Evolutionary conservation across 2,888 invertebrate species (phyloP), one percentile per base, ranked within the genome.

Genomic region (Eugnorisma glareosa): DNA sequence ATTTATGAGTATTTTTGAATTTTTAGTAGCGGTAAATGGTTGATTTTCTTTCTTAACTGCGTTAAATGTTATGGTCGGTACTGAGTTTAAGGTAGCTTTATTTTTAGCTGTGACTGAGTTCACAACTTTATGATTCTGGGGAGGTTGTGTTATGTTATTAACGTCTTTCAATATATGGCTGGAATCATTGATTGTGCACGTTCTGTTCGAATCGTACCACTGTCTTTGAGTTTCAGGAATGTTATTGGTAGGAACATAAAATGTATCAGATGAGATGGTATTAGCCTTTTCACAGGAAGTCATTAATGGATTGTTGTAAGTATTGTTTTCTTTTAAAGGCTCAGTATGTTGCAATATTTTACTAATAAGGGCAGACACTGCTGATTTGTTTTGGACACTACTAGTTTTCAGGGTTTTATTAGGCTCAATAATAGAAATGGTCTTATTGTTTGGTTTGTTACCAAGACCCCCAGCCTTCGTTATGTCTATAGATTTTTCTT

Each of bases 11-110:
- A n/a, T 4, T 37, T 10, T 67, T 37, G 40, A 21, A 43, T 78
- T 79, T 43, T 84, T 75, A 73, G 75, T 73, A 67, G 68, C 28
- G 8, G 64, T 69, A 15, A 28, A 51, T 61, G 28, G 2, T 40
- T 40, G 57, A 0, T 31, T 74, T n/a, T 31, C 37, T 48, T 64
- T 71, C 37, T 67, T 43, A 28, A 28, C 10, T 40, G 48, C 18
- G 5, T 43, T n/a, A n/a, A 24, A 35, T 57, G 10, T 37, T 48
- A 43, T 66, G 31, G 7, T 40, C 68, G 67, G 69, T 15, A 15
- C 15, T 45, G n/a, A 13, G 24, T 68, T 71, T 1, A 18, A 28
- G 51, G 24, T 40, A 0, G 8, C 13, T 35, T 45, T 13, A 11
- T 54, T 75, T 40, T 64, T 68, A 31, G 18, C 37, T 71, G 37